Base-by-base conservation (phyloP, 2,113 vertebrate genomes). In the Ivindomyrus marchei region DNA sequence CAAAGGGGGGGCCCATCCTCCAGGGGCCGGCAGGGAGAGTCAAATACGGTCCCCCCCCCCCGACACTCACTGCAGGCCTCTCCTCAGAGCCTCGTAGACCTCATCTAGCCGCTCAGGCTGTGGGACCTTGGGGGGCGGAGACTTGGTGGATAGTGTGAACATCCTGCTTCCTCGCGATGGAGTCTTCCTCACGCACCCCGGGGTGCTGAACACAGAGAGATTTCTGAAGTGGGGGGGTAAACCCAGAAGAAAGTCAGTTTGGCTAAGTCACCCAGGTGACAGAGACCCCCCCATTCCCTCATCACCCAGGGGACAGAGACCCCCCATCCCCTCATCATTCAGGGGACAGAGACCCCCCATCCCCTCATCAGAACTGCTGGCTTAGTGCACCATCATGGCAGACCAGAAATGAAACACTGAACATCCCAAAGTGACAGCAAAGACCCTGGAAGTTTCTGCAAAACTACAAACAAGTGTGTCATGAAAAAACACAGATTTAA, bases 41-140 rank as follows among this genome's bases (percentile, higher is more conserved):
- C 27, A 31, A 31, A 31, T 31, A 31, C 27, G 27, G 27, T 31
- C 42, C 42, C 42, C 3, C 42, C 42, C 19, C 58, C 58, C 58
- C 24, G 9, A 10, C 49, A 94, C 98, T 98, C 93, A 99, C 98
- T 96, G 97, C 77, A 99, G 94, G 90, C 98, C 98, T 91, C 96
- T 98, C 95, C 98, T 99, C 89, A 99, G 95, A 0, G 98, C 97
- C 92, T 97, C 94, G 0, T 98, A 98, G 89, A 99, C 97, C 92
- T 98, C 95, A 4, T 99, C 98, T 90, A 99, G 95, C 89, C 98
- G 95, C 92, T 98, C 98, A 17, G 98, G 98, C 92, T 99, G 98
- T 58, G 98, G 98, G 90, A 98, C 96, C 95, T 98, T 99, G 19
- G 98, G 97, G 74, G 96, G 97, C 15, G 97, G 96, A 83, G 97